Evolutionary conservation across 1,140 invertebrate species (phyloP), one percentile per base, ranked within the genome.

Genomic region (Caenorhabditis tropicalis): DNA sequence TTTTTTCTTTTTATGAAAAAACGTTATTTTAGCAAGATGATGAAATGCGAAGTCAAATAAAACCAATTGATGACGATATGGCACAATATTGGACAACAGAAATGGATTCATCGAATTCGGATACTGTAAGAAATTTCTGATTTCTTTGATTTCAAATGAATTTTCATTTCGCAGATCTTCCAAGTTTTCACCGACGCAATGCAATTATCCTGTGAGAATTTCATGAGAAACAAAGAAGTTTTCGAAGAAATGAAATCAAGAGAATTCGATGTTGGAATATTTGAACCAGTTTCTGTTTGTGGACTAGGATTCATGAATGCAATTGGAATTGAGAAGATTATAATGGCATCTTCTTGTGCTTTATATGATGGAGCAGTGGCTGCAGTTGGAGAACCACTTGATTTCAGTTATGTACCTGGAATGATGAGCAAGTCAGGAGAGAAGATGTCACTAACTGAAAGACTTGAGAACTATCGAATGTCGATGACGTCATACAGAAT

Each of bases 241-340:
- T 82, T 83, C 27, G 16, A 43, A 3, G 60, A 83, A 10, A n/a
- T 48, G 19, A 74, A 74, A 43, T 43, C 36, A 0, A n/a, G 56
- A 80, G 80, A 84, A 1, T 84, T 65, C 39, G 83, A 84, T 29
- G 70, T 84, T 33, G 83, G 70, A 16, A 84, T 84, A 9, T 39
- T 29, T 24, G 83, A 84, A 49, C 74, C 83, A 12, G 4, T 80
- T 1, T 80, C 70, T 29, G 49, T 80, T 1, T 84, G 83, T 48
- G 83, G 83, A 1, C 65, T 82, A 31, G 56, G 39, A 82, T 74
- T 19, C 19, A 65, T 82, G 33, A 6, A 46, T 74, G 36, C 43
- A 48, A n/a, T 58, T 1, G 21, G 70, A 24, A 74, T 84, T 24
- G 48, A 80, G 2, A 39, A 84, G 15, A 7, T 84, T 2, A 49